These are phyloP conservation scores for Aphidius ervi DNA, from an alignment of 1,140 invertebrate species.

Conservation along the genomic window DNA sequence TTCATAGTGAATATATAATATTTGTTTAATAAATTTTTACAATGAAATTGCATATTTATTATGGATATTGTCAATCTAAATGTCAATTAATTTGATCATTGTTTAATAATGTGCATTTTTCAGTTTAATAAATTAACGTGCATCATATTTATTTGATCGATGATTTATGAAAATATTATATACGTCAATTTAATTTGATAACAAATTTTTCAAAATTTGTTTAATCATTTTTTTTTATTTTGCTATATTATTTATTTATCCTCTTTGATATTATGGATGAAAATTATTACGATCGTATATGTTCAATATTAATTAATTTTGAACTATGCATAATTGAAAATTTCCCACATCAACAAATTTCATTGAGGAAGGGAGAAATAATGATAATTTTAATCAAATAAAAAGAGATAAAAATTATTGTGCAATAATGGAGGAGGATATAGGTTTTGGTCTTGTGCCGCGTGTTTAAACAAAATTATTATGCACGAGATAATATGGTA, in stretches of 20 bases:
- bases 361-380: too few species aligned
- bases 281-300: constrained; percentile 8
- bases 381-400: background rate
- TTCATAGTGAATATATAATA: too few species aligned
- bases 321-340: constrained; percentile 18
- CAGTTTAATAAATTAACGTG: too few species aligned
- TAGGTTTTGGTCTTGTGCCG: constrained; percentile 15
- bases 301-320: constrained; percentile 20
- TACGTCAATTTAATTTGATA: too few species aligned
- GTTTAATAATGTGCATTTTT: too few species aligned
- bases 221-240: too few species aligned
- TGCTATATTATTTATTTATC: too few species aligned
- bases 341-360: constrained; percentile 16
- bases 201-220: too few species aligned
- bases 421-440: background rate
- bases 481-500: constrained; percentile 44
- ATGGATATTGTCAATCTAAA: constrained; percentile 3
- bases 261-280: background rate
- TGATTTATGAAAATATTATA: too few species aligned
- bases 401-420: constrained; percentile 21
- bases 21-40: too few species aligned
- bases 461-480: constrained; percentile 13
- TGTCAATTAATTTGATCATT: background rate
- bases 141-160: too few species aligned
- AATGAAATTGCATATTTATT: background rate